Evolutionary conservation across 2,888 invertebrate species (phyloP).

Genomic region (Drosophila limbata): DNA sequence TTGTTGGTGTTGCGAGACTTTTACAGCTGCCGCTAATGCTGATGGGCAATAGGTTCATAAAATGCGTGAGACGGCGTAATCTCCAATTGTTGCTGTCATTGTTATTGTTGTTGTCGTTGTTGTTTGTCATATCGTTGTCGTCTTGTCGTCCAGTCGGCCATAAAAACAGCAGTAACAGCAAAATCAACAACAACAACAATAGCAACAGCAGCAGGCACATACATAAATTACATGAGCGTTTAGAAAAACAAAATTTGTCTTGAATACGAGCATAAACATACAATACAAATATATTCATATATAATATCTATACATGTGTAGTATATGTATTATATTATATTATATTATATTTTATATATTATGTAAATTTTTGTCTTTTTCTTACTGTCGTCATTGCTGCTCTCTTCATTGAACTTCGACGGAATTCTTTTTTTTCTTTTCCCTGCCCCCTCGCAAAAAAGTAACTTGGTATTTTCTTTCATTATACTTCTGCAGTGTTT

Average conservation of each 20-base stretch:
- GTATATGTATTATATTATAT: neutral
- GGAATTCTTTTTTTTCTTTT: constrained; percentile 29
- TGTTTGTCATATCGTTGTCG: constrained; percentile 23
- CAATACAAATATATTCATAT: neutral
- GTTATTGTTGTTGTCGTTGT: constrained; percentile 11
- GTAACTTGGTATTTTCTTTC: constrained; percentile 26
- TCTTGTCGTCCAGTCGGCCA: constrained; percentile 40
- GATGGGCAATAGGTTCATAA: constrained; percentile 68
- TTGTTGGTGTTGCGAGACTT: constrained; percentile 39
- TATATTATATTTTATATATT: neutral
- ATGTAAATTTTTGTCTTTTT: neutral
- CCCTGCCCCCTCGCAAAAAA: neutral
- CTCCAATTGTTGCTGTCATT: constrained; percentile 43
- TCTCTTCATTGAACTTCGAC: constrained; percentile 25
- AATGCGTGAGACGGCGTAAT: constrained; percentile 60
- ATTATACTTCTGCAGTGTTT: neutral
- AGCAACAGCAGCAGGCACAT: constrained; percentile 32
- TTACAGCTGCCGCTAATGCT: constrained; percentile 40
- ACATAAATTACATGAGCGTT: constrained; percentile 37
- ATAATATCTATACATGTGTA: neutral
- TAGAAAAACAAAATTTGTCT: constrained; percentile 33
- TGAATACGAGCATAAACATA: constrained; percentile 5
- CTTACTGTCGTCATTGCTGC: neutral
- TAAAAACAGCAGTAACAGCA: constrained; percentile 38
- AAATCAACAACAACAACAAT: constrained; percentile 15